Conservation (phyloP, 1,140 invertebrate species). For the Cardiocondyla obscurior region DNA sequence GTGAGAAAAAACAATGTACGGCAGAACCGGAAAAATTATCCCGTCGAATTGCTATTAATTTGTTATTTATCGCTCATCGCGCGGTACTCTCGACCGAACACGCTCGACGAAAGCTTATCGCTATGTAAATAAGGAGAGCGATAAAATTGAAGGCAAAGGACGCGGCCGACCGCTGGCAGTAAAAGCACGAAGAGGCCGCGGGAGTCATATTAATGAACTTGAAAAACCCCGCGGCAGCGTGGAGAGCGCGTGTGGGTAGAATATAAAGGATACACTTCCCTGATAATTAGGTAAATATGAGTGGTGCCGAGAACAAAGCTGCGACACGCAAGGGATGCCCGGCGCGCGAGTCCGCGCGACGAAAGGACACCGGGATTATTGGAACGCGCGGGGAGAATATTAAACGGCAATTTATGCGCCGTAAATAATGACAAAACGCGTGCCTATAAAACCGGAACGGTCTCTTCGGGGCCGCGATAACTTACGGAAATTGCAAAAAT, state of each 20-base stretch:
- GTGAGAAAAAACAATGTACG: no score
- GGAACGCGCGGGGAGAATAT: constrained; percentile 28
- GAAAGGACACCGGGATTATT: neutral
- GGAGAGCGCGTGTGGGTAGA: neutral
- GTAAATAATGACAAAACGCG: constrained; percentile 48
- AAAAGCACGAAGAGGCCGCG: neutral
- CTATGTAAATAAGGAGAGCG: constrained; percentile 13
- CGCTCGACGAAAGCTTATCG: neutral
- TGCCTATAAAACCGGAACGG: constrained; percentile 14
- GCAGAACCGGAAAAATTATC: neutral
- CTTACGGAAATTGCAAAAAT: constrained; percentile 15
- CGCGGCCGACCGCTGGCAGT: neutral
- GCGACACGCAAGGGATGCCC: constrained; percentile 4
- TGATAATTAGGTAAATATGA: constrained; percentile 40
- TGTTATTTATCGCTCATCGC: neutral
- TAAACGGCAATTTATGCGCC: constrained; percentile 30
- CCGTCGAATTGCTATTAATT: neutral
- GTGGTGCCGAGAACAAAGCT: constrained; percentile 34
- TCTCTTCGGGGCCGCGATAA: constrained; percentile 3
- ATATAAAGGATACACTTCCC: neutral
- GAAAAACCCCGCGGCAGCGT: constrained; percentile 5
- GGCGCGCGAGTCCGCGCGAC: neutral
- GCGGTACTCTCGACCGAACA: neutral
- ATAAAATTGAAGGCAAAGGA: constrained; percentile 22
- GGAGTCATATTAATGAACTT: constrained; percentile 30